These are phyloP conservation scores for Euspilapteryx auroguttella DNA, from an alignment of 2,888 invertebrate species.

Conservation along the genomic window DNA sequence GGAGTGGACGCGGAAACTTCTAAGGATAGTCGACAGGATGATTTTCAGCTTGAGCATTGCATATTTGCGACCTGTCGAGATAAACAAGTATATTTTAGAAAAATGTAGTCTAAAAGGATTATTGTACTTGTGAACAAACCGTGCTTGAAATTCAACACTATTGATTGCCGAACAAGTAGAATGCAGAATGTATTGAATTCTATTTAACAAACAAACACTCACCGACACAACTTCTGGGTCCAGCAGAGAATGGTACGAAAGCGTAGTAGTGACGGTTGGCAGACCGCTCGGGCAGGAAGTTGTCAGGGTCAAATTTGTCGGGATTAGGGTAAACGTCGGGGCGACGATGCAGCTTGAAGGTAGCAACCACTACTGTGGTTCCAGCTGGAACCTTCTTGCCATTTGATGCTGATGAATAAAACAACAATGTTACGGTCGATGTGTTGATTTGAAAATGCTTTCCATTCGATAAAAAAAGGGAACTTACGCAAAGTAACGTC, in stretches of 20 bases:
- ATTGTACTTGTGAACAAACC: too few species aligned
- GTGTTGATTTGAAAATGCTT: too few species aligned
- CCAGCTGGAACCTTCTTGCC: constrained; percentile 70
- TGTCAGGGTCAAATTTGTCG: constrained; percentile 77
- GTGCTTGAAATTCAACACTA: too few species aligned
- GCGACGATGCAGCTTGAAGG: constrained; percentile 71
- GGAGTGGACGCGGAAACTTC: constrained; percentile 72
- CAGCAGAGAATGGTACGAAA: constrained; percentile 81
- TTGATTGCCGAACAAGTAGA: too few species aligned
- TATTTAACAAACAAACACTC: too few species aligned
- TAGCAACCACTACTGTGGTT: constrained; percentile 68
- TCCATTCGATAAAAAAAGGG: too few species aligned
- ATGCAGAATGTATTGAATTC: too few species aligned
- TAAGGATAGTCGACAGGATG: constrained; percentile 72
- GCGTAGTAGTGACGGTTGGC: constrained; percentile 80
- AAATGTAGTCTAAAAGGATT: too few species aligned
- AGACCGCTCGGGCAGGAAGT: constrained; percentile 79
- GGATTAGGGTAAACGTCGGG: constrained; percentile 76
- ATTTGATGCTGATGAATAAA: constrained; percentile 50
- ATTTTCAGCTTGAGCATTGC: constrained; percentile 81
- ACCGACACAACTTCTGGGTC: constrained; percentile 81
- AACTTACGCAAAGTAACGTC: constrained; percentile 70
- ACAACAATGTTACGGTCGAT: neutral
- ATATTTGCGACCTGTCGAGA: constrained; percentile 71
- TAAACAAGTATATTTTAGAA: constrained; percentile 7